Percentiles rank a stretch among this genome's conserved stretches.
phyloP scores from a whole-genome alignment of 2,888 invertebrate genomes.

The Alitta virens region DNA sequence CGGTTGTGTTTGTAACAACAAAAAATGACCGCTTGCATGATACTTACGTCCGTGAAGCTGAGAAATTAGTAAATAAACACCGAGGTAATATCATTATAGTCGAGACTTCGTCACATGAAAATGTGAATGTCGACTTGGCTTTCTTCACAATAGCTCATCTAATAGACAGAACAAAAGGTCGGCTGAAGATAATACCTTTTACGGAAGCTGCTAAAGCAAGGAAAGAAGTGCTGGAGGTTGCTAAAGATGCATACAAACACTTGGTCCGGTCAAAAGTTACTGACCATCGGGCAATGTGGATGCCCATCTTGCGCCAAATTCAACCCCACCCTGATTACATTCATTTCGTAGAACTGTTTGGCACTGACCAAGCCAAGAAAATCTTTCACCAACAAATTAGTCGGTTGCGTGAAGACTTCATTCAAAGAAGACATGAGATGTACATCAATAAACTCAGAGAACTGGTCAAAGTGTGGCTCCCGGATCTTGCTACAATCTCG shows the following conservation, averaged over 20 bases:
- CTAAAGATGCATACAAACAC: slow-evolving; percentile 85
- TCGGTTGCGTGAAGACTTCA: slow-evolving; percentile 77
- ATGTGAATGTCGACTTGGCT: slow-evolving; percentile 91
- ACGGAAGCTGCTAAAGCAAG: slow-evolving; percentile 81
- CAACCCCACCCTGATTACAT: slow-evolving; percentile 85
- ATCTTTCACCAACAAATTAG: slow-evolving; percentile 77
- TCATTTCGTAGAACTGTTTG: slow-evolving; percentile 81
- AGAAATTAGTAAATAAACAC: slow-evolving; percentile 70
- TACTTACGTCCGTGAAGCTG: slow-evolving; percentile 70
- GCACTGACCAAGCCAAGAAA: slow-evolving; percentile 78
- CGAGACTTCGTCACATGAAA: slow-evolving; percentile 93
- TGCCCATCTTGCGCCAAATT: slow-evolving; percentile 72
- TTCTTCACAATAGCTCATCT: slow-evolving; percentile 83
- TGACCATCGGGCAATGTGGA: slow-evolving; percentile 73
- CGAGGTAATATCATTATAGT: slow-evolving; percentile 71
- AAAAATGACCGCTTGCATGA: slow-evolving; percentile 93
- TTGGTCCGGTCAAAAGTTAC: slow-evolving; percentile 77
- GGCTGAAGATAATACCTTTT: slow-evolving; percentile 63
- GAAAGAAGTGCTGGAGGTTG: slow-evolving; percentile 83
- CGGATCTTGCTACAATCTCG: slow-evolving; percentile 70
- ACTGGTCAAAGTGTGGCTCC: slow-evolving; percentile 74
- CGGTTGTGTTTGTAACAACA: slow-evolving; percentile 88
- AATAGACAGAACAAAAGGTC: slow-evolving; percentile 83
- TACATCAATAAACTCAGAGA: slow-evolving; percentile 77
- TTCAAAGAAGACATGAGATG: slow-evolving; percentile 72